Evolutionary conservation across 2,797 vertebrate species (phyloP).

Genomic region (Hipposideros larvatus): DNA sequence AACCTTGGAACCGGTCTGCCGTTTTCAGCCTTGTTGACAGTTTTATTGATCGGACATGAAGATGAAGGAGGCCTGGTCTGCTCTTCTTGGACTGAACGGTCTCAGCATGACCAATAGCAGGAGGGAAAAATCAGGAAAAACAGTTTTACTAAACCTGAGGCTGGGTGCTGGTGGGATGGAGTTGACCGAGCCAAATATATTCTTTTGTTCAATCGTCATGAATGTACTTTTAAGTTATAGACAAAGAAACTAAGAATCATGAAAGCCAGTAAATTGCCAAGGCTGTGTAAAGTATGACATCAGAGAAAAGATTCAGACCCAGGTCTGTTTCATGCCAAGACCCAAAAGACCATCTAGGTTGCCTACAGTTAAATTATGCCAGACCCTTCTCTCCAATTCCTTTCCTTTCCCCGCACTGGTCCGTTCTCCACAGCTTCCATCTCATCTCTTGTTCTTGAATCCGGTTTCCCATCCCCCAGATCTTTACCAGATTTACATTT

Average conservation of each 20-base stretch:
- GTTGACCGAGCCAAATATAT: background rate
- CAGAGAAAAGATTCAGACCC: background rate
- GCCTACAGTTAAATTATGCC: background rate
- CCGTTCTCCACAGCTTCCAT: background rate
- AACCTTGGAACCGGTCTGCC: background rate
- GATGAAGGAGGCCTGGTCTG: background rate
- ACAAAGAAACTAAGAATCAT: background rate
- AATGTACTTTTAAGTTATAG: background rate
- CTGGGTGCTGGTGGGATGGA: background rate
- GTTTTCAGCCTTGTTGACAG: background rate
- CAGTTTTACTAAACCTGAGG: background rate
- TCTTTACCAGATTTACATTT: conserved; percentile 3
- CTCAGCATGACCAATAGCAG: background rate
- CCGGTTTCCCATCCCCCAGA: background rate
- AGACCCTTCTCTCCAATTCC: background rate
- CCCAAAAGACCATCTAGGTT: background rate
- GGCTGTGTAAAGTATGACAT: background rate
- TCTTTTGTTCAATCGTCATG: background rate
- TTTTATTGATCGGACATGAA: background rate
- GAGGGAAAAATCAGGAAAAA: background rate
- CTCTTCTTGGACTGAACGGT: background rate
- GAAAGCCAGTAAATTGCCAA: background rate
- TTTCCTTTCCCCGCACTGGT: background rate
- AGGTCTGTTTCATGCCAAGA: background rate
- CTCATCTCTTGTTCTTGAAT: background rate